Evolutionary conservation across 2,888 invertebrate species (phyloP).

Genomic region (Chrysodeixis includens): DNA sequence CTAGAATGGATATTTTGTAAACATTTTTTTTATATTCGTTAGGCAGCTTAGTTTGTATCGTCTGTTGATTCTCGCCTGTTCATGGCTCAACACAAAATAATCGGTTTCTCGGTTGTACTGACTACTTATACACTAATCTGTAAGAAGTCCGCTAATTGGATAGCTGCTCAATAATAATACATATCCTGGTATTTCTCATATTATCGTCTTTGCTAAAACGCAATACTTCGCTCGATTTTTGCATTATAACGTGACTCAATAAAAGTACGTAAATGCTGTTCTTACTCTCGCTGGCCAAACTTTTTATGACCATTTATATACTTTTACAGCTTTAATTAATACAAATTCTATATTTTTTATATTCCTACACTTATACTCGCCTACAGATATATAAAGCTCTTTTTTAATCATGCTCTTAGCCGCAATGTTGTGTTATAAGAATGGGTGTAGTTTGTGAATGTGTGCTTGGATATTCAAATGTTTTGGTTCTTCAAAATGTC

Average conservation of each 20-base stretch:
- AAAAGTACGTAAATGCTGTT: background rate
- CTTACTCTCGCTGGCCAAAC: background rate
- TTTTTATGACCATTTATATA: background rate
- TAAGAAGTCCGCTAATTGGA: constrained; percentile 3
- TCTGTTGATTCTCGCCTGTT: background rate
- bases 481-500: background rate
- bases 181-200: background rate
- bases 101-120: background rate
- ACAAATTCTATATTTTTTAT: constrained; percentile 2
- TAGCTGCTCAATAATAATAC: constrained; percentile 6
- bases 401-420: background rate
- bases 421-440: background rate
- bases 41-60: constrained; percentile 1
- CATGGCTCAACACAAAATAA: background rate
- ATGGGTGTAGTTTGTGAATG: background rate
- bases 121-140: background rate
- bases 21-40: background rate
- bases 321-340: constrained; percentile 5
- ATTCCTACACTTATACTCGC: background rate
- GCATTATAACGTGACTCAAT: background rate
- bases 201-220: background rate
- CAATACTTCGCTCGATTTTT: background rate
- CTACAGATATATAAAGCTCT: background rate
- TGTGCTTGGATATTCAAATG: background rate
- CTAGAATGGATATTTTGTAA: background rate